Evolutionary conservation across 2,888 invertebrate species (phyloP).

Genomic region (Leucozona laternaria): DNA sequence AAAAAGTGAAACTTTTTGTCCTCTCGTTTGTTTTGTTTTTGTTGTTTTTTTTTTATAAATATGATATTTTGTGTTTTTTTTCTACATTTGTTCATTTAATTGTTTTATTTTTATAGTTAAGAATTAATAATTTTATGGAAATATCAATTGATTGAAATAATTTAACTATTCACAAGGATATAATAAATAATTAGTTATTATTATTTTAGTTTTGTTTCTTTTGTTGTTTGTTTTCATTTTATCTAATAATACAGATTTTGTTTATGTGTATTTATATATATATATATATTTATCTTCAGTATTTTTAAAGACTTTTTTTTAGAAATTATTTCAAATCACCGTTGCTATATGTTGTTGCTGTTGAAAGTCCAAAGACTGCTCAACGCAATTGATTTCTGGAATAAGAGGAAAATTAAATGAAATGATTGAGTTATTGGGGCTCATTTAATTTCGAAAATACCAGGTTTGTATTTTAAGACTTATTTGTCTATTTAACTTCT

Average conservation of each 20-base stretch:
- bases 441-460: neutral
- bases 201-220: constrained; percentile 42
- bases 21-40: constrained; percentile 20
- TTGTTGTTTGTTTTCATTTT: constrained; percentile 42
- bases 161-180: constrained; percentile 76
- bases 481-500: neutral
- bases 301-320: constrained; percentile 60
- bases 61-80: constrained; percentile 67
- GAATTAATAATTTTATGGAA: constrained; percentile 67
- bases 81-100: constrained; percentile 62
- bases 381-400: constrained; percentile 82
- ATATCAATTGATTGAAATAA: constrained; percentile 74
- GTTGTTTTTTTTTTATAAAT: constrained; percentile 58
- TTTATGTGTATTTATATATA: constrained; percentile 11
- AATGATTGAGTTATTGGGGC: neutral
- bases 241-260: constrained; percentile 72
- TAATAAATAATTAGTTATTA: constrained; percentile 70
- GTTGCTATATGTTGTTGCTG: constrained; percentile 61
- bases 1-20: constrained; percentile 52
- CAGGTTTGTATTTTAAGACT: constrained; percentile 3
- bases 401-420: constrained; percentile 22
- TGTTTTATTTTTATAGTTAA: constrained; percentile 56
- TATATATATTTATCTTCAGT: constrained; percentile 27
- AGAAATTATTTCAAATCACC: constrained; percentile 72
- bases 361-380: constrained; percentile 66